These are phyloP conservation scores for Thryonomys swinderianus DNA, from an alignment of 2,113 vertebrate species.

Conservation along the genomic window DNA sequence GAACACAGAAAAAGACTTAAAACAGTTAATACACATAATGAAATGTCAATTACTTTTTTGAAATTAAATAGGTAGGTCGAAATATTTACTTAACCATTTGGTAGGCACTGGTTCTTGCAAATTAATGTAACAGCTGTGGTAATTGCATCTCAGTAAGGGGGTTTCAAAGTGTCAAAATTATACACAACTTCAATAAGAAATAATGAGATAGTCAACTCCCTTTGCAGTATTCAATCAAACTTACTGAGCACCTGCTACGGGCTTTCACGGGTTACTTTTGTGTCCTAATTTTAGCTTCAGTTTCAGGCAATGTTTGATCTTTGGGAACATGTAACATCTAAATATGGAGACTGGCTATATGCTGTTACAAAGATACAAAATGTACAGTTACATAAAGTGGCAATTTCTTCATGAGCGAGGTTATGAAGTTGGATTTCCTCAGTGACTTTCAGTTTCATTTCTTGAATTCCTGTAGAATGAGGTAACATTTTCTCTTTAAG, in stretches of 20 bases:
- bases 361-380: background rate
- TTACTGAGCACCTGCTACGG: background rate
- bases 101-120: background rate
- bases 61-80: conserved; percentile 55
- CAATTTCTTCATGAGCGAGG: background rate
- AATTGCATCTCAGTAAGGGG: background rate
- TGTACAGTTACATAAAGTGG: background rate
- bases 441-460: background rate
- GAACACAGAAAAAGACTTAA: conserved; percentile 12
- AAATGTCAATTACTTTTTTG: conserved; percentile 41
- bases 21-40: conserved; percentile 25
- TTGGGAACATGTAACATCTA: conserved; percentile 28
- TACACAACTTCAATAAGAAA: conserved; percentile 29
- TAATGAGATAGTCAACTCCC: background rate
- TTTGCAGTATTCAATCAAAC: background rate
- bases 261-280: conserved; percentile 2
- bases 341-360: background rate
- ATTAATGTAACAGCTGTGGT: background rate
- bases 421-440: background rate
- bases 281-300: conserved; percentile 43
- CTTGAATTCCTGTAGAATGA: conserved; percentile 35
- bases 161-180: conserved; percentile 44
- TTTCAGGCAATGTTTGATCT: conserved; percentile 46
- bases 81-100: conserved; percentile 10
- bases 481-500: background rate